A percentile compares a stretch with the other conserved stretches of the same genome.
Evolutionary conservation across 2,888 invertebrate genomes (phyloP).

Genomic region (Chalcosyrphus nemorum): DNA sequence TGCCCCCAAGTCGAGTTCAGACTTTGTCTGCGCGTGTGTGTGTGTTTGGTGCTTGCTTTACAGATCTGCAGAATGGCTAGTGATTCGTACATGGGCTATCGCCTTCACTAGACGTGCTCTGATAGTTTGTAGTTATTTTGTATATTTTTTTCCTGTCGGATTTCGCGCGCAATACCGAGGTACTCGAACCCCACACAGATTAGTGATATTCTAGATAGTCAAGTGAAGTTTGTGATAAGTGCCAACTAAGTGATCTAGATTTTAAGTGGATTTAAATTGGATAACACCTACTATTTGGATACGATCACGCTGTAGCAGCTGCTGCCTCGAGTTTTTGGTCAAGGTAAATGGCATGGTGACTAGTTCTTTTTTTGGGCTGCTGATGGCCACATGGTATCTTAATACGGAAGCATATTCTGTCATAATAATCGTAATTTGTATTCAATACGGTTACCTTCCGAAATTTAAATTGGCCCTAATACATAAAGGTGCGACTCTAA

Average conservation of each 20-base stretch:
- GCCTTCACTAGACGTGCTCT: constrained; percentile 67
- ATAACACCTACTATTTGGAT: constrained; percentile 43
- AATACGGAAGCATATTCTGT: constrained; percentile 33
- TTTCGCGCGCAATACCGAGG: neutral
- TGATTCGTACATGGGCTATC: constrained; percentile 68
- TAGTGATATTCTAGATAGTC: neutral
- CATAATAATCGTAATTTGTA: constrained; percentile 53
- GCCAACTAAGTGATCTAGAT: constrained; percentile 38
- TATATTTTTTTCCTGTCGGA: too few relatives aligned
- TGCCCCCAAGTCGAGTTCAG: constrained; percentile 9
- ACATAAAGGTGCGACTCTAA: constrained; percentile 14
- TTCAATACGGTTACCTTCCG: constrained; percentile 26
- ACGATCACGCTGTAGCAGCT: neutral
- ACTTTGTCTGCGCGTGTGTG: constrained; percentile 16
- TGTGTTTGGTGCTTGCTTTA: constrained; percentile 32
- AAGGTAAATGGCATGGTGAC: constrained; percentile 38
- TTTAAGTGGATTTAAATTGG: constrained; percentile 26
- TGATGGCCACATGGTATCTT: constrained; percentile 3
- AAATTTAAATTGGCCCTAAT: constrained; percentile 45
- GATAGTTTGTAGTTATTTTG: constrained; percentile 31
- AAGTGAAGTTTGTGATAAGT: constrained; percentile 22
- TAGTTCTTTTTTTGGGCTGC: constrained; percentile 3
- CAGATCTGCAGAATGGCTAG: constrained; percentile 58
- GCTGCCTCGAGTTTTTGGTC: neutral
- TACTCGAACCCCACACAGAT: neutral